These are phyloP conservation scores for Puntigrus tetrazona DNA, from an alignment of 2,113 vertebrate species.

Conservation along the genomic window DNA sequence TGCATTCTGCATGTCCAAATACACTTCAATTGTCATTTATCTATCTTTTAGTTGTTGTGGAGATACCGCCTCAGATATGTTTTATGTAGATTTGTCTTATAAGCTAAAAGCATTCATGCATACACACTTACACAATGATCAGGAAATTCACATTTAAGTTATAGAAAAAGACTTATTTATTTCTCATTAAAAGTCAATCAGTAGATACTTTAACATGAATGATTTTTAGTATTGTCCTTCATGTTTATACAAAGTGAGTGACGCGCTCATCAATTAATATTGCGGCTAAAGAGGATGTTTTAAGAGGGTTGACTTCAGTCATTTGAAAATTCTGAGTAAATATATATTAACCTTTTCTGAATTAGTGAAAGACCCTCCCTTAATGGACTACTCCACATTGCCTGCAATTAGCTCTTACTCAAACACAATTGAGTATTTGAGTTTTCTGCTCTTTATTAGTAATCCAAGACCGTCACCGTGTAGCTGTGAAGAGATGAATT, in stretches of 20 bases:
- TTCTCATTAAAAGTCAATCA: background rate
- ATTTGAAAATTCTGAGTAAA: conserved; percentile 12
- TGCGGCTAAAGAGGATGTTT: background rate
- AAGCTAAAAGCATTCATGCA: no score
- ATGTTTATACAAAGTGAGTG: conserved; percentile 11
- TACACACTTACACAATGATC: no score
- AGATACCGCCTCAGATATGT: background rate
- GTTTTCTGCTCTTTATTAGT: background rate
- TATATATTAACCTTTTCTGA: conserved; percentile 14
- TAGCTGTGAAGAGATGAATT: conserved; percentile 52
- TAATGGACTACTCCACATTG: conserved; percentile 49
- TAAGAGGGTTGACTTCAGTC: background rate
- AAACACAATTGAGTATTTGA: conserved; percentile 21
- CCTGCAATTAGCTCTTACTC: conserved; percentile 56
- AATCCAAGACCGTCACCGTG: conserved; percentile 39
- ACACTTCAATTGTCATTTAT: no score
- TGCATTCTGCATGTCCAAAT: no score
- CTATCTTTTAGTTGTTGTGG: background rate
- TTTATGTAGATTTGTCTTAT: background rate
- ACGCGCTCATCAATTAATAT: conserved; percentile 3
- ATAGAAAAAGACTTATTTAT: background rate
- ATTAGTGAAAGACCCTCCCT: conserved; percentile 21
- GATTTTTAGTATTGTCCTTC: no score
- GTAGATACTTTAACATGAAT: background rate
- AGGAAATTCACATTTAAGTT: no score